phyloP scores from a whole-genome alignment of 2,797 vertebrate species.

The Chrosomus eos region DNA sequence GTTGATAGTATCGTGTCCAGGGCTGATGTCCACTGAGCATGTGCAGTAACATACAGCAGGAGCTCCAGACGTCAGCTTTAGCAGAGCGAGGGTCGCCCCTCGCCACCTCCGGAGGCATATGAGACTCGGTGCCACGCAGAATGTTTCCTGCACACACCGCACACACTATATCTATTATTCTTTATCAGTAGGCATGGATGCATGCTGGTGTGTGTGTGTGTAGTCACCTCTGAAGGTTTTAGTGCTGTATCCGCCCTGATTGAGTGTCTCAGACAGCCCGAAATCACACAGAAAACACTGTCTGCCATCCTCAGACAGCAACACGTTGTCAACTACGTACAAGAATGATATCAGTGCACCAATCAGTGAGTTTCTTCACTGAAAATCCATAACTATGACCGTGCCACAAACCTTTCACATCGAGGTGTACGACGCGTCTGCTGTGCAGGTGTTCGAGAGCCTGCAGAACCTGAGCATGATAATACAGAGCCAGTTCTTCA shows the following conservation, averaged over 20 bases:
- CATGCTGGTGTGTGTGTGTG: neutral
- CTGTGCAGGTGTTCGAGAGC: slow-evolving; percentile 91
- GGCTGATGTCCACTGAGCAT: slow-evolving; percentile 87
- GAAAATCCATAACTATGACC: slow-evolving; percentile 82
- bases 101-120: slow-evolving; percentile 87
- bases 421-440: slow-evolving; percentile 86
- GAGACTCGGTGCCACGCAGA: slow-evolving; percentile 85
- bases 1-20: slow-evolving; percentile 83
- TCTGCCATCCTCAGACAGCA: slow-evolving; percentile 79
- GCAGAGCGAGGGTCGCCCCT: slow-evolving; percentile 78
- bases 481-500: slow-evolving; percentile 89
- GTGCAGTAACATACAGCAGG: slow-evolving; percentile 87
- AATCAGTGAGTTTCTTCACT: neutral
- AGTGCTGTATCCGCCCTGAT: slow-evolving; percentile 72
- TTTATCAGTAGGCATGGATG: neutral
- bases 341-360: neutral
- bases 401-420: slow-evolving; percentile 88
- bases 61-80: slow-evolving; percentile 87
- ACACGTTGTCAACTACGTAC: slow-evolving; percentile 83
- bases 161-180: neutral
- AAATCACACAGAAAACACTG: slow-evolving; percentile 85
- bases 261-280: slow-evolving; percentile 82
- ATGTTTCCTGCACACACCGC: slow-evolving; percentile 73
- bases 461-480: slow-evolving; percentile 86
- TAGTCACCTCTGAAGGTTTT: slow-evolving; percentile 78